A percentile compares a stretch with the other conserved stretches of the same genome.
Evolutionary conservation across 2,797 vertebrate genomes (phyloP).

Genomic region (Avahi laniger): DNA sequence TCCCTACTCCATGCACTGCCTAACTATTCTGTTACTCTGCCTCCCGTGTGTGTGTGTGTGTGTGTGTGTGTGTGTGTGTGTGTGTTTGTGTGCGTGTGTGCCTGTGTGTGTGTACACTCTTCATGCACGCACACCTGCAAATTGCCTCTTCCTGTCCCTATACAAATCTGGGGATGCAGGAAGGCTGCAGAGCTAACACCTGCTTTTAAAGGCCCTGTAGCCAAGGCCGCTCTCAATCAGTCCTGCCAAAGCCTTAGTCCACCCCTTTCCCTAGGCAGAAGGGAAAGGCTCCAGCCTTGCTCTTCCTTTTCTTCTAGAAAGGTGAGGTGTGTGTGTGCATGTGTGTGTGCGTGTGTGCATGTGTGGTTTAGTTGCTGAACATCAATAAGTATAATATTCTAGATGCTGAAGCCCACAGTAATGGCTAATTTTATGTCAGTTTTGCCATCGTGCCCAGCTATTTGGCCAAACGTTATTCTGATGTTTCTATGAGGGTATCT

Average conservation of each 20-base stretch:
- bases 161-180: background rate
- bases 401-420: background rate
- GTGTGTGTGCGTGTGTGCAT: too few species aligned
- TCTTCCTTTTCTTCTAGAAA: background rate
- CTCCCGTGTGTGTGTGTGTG: rapidly evolving
- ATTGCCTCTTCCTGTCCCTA: background rate
- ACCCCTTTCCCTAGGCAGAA: background rate
- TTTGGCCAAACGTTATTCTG: background rate
- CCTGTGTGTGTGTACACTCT: background rate
- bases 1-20: background rate
- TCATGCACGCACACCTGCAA: background rate
- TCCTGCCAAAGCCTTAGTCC: background rate
- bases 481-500: background rate
- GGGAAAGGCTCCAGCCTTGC: background rate
- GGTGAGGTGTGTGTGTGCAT: too few species aligned
- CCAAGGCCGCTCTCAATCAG: background rate
- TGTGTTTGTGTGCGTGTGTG: too few species aligned
- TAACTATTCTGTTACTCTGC: background rate
- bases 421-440: background rate
- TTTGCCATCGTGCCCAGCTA: background rate
- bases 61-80: rapidly evolving
- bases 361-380: background rate
- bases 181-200: background rate
- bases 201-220: background rate
- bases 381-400: background rate